phyloP scores from a whole-genome alignment of 1,140 invertebrate species.

The Ephestia elutella region DNA sequence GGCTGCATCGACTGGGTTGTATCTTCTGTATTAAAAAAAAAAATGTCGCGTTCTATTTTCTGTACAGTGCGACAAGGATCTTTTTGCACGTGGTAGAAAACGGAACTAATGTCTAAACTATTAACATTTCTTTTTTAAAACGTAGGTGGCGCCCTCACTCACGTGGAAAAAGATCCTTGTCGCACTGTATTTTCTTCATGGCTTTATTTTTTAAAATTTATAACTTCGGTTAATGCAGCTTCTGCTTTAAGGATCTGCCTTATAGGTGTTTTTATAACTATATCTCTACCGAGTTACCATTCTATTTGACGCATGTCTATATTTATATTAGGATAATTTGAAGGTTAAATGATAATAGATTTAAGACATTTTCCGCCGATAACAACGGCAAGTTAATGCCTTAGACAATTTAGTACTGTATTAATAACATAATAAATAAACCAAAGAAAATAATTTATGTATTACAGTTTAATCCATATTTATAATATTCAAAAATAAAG shows the following conservation, averaged over 20 bases:
- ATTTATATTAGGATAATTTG: slow-evolving; percentile 44
- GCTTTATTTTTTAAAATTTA: background rate
- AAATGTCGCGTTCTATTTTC: background rate
- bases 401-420: slow-evolving; percentile 48
- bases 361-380: slow-evolving; percentile 31
- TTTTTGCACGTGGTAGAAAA: no score
- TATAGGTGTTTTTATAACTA: slow-evolving; percentile 70
- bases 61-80: no score
- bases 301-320: slow-evolving; percentile 43
- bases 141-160: no score
- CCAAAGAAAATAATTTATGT: background rate
- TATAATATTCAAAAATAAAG: no score
- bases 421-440: slow-evolving; percentile 10
- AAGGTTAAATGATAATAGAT: slow-evolving; percentile 19
- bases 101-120: no score
- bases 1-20: slow-evolving; percentile 20
- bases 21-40: no score
- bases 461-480: no score
- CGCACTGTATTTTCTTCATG: no score
- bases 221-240: slow-evolving; percentile 34
- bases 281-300: slow-evolving; percentile 46
- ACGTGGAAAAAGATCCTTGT: no score
- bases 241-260: slow-evolving; percentile 65
- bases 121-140: no score
- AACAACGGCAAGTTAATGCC: slow-evolving; percentile 41